Evolutionary conservation across 1,140 invertebrate genomes (phyloP).

Genomic region (Drosophila kanapiae): DNA sequence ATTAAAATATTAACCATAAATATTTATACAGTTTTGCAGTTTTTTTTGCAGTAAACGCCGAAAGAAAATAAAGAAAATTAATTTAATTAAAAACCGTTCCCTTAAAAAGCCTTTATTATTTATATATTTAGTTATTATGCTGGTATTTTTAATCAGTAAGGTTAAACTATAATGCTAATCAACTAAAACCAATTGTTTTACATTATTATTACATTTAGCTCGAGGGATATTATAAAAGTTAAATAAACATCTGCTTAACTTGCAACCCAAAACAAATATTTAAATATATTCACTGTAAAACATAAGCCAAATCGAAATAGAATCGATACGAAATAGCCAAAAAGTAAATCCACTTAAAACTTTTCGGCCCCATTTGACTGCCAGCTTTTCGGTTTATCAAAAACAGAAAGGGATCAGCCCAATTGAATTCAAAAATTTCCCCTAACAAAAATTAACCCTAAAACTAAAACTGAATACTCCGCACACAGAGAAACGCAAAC

Average conservation of each 20-base stretch:
- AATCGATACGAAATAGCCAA: background rate
- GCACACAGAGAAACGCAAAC: background rate
- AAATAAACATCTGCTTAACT: too few species aligned
- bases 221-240: too few species aligned
- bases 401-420: background rate
- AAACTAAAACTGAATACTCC: slow-evolving; percentile 17
- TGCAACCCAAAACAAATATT: background rate
- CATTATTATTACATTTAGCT: too few species aligned
- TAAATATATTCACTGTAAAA: background rate
- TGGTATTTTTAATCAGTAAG: too few species aligned
- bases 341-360: slow-evolving; percentile 12
- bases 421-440: slow-evolving; percentile 12
- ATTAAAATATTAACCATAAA: background rate
- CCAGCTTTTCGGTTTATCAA: background rate
- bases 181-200: too few species aligned
- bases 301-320: background rate
- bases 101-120: too few species aligned
- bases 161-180: too few species aligned
- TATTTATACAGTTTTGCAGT: background rate
- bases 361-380: slow-evolving; percentile 1
- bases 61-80: background rate
- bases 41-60: too few species aligned
- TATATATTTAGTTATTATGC: too few species aligned
- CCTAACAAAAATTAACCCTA: slow-evolving; percentile 19
- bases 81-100: background rate